phyloP scores from a whole-genome alignment of 53 echinoderm and acorn worm genomes.

The Luidia sarsii region DNA sequence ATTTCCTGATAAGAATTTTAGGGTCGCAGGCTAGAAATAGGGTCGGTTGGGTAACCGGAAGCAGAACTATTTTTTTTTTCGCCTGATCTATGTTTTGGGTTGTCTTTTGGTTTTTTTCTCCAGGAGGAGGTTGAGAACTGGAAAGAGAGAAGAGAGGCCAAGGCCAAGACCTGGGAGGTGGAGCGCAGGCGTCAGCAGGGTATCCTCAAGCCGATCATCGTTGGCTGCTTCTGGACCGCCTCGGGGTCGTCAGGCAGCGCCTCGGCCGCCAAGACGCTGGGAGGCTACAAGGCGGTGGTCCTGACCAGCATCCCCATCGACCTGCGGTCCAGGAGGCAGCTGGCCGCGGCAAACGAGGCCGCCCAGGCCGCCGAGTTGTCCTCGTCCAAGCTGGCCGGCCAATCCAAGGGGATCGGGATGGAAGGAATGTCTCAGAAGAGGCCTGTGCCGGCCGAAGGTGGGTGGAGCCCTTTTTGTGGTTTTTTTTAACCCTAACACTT shows the following conservation, averaged over 20 bases:
- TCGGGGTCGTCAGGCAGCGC: slow-evolving; percentile 21
- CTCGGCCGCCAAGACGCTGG: slow-evolving; percentile 58
- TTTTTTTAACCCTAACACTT: too few species aligned
- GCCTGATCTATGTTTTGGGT: not conserved
- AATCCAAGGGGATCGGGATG: not conserved
- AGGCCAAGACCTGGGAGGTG: slow-evolving; percentile 91
- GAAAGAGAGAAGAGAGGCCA: slow-evolving; percentile 75
- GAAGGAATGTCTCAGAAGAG: slow-evolving; percentile 40
- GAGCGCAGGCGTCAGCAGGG: slow-evolving; percentile 78
- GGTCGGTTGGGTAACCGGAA: too few species aligned
- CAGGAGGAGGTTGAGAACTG: slow-evolving; percentile 62
- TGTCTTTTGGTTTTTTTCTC: not conserved
- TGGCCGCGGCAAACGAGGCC: not conserved
- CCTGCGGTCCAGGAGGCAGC: slow-evolving; percentile 51
- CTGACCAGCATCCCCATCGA: slow-evolving; percentile 77
- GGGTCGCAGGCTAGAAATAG: too few species aligned
- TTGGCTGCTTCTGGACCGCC: slow-evolving; percentile 71
- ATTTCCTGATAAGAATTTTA: too few species aligned
- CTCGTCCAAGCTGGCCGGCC: not conserved
- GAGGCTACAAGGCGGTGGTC: slow-evolving; percentile 63
- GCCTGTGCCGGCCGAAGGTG: slow-evolving; percentile 95
- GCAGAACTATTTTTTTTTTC: too few species aligned
- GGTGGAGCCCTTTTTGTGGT: too few species aligned
- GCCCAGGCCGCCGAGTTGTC: not conserved
- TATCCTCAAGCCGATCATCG: slow-evolving; percentile 69